These are phyloP conservation scores for rat (Rattus norvegicus) DNA, from an alignment of 2,113 vertebrate genomes.

Conservation along the genomic window GRCr8 NC_086029.1:55637001-55637500, in stretches of 20 bases:
- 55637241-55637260: not conserved
- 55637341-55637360: too few species aligned
- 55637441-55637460: too few species aligned
- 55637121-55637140: slow-evolving; percentile 63
- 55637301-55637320: too few species aligned
- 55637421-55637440: too few species aligned
- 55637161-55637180: slow-evolving; percentile 71
- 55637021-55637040: not conserved
- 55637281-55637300: too few species aligned
- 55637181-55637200: slow-evolving; percentile 62
- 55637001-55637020: not conserved
- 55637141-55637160: slow-evolving; percentile 58
- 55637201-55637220: slow-evolving; percentile 50
- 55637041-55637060: slow-evolving; percentile 43
- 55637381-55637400: too few species aligned
- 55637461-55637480: too few species aligned
- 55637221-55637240: not conserved
- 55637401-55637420: too few species aligned
- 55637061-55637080: not conserved
- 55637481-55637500: too few species aligned
- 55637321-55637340: too few species aligned
- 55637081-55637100: slow-evolving; percentile 52
- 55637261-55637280: too few species aligned
- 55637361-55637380: too few species aligned
- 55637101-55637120: not conserved